Percentiles rank a stretch among this genome's conserved stretches.
phyloP scores from a whole-genome alignment of 2,113 vertebrate genomes.

The Brachyhypopomus gauderio region DNA sequence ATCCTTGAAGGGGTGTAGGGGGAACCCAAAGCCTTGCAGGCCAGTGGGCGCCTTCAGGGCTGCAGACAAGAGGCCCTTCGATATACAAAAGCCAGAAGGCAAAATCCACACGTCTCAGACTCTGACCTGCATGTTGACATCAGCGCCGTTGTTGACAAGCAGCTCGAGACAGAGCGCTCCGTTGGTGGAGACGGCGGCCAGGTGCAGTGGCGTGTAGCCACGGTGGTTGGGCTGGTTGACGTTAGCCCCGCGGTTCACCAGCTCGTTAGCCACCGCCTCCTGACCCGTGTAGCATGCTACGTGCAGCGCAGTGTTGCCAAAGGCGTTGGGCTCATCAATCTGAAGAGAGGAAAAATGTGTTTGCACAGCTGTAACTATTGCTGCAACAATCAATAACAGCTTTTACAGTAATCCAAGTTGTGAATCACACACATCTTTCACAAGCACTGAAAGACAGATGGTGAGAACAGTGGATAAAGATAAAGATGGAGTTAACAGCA shows the following conservation, averaged over 20 bases:
- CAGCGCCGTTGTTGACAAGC: conserved; percentile 92
- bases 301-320: conserved; percentile 94
- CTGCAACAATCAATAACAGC: background rate
- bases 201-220: conserved; percentile 91
- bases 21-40: no score
- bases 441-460: background rate
- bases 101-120: background rate
- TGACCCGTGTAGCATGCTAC: conserved; percentile 95
- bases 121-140: conserved; percentile 90
- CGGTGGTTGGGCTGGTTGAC: conserved; percentile 91
- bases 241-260: conserved; percentile 92
- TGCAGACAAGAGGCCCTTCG: no score
- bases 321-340: conserved; percentile 89
- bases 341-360: conserved; percentile 49
- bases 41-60: no score
- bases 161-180: conserved; percentile 93
- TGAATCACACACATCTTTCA: background rate
- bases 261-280: conserved; percentile 89
- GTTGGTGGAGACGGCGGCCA: conserved; percentile 93
- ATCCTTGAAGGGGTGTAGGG: no score
- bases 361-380: background rate
- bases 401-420: background rate
- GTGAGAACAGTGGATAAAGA: background rate
- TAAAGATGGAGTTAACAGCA: background rate
- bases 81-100: no score